phyloP scores from a whole-genome alignment of 2,113 vertebrate genomes.

The Loxodonta africana region DNA sequence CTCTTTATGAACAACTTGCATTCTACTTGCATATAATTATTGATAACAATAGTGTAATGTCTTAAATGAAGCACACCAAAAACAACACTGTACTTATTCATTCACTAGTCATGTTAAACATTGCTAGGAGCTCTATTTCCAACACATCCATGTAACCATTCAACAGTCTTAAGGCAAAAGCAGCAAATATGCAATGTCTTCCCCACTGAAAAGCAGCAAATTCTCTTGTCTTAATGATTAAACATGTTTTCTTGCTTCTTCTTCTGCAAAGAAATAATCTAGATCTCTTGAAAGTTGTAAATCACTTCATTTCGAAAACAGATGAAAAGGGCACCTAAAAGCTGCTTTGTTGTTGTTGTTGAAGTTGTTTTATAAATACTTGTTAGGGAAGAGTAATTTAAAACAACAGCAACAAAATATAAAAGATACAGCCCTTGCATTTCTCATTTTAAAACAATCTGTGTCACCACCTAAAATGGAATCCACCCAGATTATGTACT shows the following conservation, averaged over 20 bases:
- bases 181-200: constrained; percentile 76
- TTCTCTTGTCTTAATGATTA: constrained; percentile 81
- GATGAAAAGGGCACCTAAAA: not conserved
- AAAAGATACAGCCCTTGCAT: not conserved
- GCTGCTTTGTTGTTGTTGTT: not conserved
- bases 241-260: constrained; percentile 75
- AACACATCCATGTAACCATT: constrained; percentile 81
- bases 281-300: constrained; percentile 36
- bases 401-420: constrained; percentile 16
- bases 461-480: constrained; percentile 33
- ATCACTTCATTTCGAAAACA: constrained; percentile 66
- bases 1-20: constrained; percentile 79
- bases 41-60: constrained; percentile 83
- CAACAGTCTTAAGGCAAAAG: constrained; percentile 83
- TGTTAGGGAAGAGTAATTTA: not conserved
- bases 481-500: not conserved
- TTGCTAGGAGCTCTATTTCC: constrained; percentile 81
- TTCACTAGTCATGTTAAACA: constrained; percentile 84
- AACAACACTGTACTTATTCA: constrained; percentile 76
- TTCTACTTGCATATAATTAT: constrained; percentile 80
- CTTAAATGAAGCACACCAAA: constrained; percentile 73
- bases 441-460: not conserved
- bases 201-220: constrained; percentile 75
- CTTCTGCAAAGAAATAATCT: constrained; percentile 29
- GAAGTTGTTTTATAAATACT: not conserved